phyloP scores from a whole-genome alignment of 92 coral and sea anemone genomes.

The Porites evermanni region DNA sequence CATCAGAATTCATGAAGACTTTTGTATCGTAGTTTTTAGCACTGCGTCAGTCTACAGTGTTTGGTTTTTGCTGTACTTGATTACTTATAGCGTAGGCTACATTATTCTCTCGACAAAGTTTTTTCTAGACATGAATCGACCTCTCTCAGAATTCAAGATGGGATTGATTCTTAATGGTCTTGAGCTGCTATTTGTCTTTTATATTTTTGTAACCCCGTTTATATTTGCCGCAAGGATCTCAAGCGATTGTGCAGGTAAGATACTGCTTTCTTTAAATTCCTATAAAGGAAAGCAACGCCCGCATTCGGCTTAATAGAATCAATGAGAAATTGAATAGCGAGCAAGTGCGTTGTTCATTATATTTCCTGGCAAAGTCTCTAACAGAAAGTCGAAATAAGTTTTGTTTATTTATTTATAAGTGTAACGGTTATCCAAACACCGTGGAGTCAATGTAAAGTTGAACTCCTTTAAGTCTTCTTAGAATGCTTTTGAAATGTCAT shows the following conservation, averaged over 20 bases:
- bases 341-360: no score
- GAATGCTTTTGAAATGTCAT: no score
- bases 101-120: slow-evolving; percentile 36
- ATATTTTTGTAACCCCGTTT: slow-evolving; percentile 74
- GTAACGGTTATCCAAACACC: no score
- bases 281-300: no score
- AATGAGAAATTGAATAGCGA: no score
- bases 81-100: slow-evolving; percentile 60
- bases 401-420: no score
- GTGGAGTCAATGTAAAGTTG: no score
- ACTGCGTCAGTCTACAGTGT: slow-evolving; percentile 72
- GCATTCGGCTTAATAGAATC: no score
- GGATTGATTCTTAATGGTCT: slow-evolving; percentile 29
- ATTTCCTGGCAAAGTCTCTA: no score
- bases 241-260: slow-evolving; percentile 75
- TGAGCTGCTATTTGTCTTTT: slow-evolving; percentile 25
- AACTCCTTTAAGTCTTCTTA: no score
- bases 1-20: slow-evolving; percentile 69
- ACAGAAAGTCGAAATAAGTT: no score
- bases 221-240: slow-evolving; percentile 80
- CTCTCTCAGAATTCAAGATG: background rate
- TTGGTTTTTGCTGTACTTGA: slow-evolving; percentile 80
- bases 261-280: no score
- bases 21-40: slow-evolving; percentile 62
- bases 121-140: background rate